A percentile compares a stretch with the other conserved stretches of the same genome.
phyloP scores from a whole-genome alignment of 2,113 vertebrate genomes.

The Cephalopterus ornatus region DNA sequence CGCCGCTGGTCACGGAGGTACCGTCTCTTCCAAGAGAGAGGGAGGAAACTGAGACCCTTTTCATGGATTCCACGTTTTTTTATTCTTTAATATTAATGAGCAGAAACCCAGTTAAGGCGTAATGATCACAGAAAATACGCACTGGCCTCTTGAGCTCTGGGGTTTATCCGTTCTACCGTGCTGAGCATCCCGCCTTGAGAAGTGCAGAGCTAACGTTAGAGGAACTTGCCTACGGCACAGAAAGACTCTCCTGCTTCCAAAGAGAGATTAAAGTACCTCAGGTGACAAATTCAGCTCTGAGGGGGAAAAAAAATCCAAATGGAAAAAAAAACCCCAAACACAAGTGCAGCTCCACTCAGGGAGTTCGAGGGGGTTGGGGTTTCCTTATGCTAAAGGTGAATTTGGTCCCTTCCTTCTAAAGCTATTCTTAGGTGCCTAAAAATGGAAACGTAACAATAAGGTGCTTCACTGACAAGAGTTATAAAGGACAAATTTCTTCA shows the following conservation, averaged over 20 bases:
- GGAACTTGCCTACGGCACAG: not conserved
- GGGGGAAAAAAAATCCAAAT: not conserved
- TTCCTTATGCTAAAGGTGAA: not conserved
- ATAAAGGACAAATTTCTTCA: not conserved
- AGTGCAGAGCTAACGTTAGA: not conserved
- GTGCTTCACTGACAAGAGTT: not conserved
- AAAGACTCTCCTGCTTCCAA: not conserved
- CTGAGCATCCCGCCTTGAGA: not conserved
- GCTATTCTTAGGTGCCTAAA: not conserved
- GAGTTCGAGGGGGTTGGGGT: not conserved
- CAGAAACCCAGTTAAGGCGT: not conserved
- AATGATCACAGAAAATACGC: not conserved
- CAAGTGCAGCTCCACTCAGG: not conserved
- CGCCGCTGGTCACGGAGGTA: not conserved
- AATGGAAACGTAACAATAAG: not conserved
- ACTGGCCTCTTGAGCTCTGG: not conserved
- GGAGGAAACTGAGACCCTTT: not conserved
- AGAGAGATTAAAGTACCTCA: not conserved
- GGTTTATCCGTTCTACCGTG: not conserved
- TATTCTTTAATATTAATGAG: not conserved
- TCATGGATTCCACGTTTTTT: not conserved
- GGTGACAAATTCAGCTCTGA: not conserved
- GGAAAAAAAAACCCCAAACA: not conserved
- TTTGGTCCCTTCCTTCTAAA: not conserved
- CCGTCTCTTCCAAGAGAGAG: not conserved